Percentiles rank a stretch among this genome's conserved stretches.
Conservation (phyloP, 2,888 invertebrate genomes). For the Rhagonycha fulva region DNA sequence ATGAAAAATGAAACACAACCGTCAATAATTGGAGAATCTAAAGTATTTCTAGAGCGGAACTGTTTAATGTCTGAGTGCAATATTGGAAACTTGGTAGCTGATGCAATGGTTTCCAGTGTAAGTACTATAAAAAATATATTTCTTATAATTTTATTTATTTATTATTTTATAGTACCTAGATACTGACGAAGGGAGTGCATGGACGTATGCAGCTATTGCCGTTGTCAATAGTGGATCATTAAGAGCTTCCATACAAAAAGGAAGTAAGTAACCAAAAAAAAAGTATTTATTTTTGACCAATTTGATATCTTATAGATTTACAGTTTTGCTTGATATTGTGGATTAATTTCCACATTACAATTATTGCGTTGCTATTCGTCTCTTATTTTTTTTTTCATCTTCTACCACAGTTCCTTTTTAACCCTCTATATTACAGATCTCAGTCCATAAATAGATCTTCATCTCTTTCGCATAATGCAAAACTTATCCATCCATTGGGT, state of each 20-base stretch:
- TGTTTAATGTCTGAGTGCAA: conserved; percentile 72
- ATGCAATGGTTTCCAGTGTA: conserved; percentile 62
- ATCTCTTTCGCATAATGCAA: too few species aligned
- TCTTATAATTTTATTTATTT: not conserved
- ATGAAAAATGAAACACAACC: conserved; percentile 61
- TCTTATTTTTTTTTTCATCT: too few species aligned
- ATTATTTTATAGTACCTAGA: conserved; percentile 54
- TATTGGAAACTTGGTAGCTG: conserved; percentile 73
- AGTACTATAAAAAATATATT: not conserved
- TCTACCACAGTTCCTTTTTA: too few species aligned
- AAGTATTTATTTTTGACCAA: too few species aligned
- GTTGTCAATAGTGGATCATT: conserved; percentile 72
- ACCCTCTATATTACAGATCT: too few species aligned
- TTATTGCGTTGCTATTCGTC: too few species aligned
- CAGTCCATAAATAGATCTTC: too few species aligned
- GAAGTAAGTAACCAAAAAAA: conserved; percentile 56
- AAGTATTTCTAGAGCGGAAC: conserved; percentile 59
- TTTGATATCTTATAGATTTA: too few species aligned
- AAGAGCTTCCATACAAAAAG: conserved; percentile 67
- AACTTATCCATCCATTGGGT: too few species aligned
- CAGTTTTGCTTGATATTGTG: too few species aligned
- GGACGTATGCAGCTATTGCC: conserved; percentile 72
- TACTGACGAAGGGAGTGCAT: conserved; percentile 57
- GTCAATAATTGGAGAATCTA: conserved; percentile 61
- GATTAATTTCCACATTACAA: too few species aligned